Evolutionary conservation across 1,140 invertebrate genomes (phyloP).

Genomic region (Fopius arisanus): DNA sequence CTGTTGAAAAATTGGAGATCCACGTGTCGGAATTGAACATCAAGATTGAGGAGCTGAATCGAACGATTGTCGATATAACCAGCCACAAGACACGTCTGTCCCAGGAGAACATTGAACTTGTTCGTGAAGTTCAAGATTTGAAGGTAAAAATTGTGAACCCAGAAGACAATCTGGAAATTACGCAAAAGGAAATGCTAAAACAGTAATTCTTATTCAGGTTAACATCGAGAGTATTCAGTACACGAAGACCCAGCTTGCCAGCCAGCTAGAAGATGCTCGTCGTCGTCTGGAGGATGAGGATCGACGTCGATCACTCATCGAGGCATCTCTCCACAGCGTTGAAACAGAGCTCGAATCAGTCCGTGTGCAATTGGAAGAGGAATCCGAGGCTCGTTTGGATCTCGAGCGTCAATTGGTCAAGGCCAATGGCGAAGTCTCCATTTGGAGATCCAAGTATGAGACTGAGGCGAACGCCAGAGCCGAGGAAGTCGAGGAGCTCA

Average conservation of each 20-base stretch:
- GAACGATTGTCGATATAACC: constrained; percentile 93
- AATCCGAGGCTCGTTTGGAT: constrained; percentile 93
- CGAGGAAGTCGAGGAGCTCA: constrained; percentile 90
- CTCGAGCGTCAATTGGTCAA: constrained; percentile 94
- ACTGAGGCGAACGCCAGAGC: constrained; percentile 87
- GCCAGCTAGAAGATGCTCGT: constrained; percentile 92
- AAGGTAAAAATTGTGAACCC: constrained; percentile 69
- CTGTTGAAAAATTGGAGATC: constrained; percentile 89
- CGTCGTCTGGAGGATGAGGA: constrained; percentile 95
- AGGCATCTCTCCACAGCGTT: constrained; percentile 87
- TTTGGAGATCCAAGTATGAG: constrained; percentile 93
- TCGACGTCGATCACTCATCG: constrained; percentile 86
- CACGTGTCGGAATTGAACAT: constrained; percentile 88
- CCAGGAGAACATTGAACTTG: constrained; percentile 92
- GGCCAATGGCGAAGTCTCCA: constrained; percentile 84
- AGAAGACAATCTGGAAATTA: neutral
- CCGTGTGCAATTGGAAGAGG: constrained; percentile 93
- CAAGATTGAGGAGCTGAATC: constrained; percentile 94
- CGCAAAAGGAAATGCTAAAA: no score
- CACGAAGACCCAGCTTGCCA: constrained; percentile 84
- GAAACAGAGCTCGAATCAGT: constrained; percentile 93
- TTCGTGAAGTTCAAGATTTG: constrained; percentile 92
- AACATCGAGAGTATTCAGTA: constrained; percentile 91
- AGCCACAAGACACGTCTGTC: constrained; percentile 87
- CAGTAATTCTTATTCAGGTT: constrained; percentile 67